A percentile compares a stretch with the other conserved stretches of the same genome.
Evolutionary conservation across 2,888 invertebrate species (phyloP).

Genomic region (Lasioglossum villosulum): DNA sequence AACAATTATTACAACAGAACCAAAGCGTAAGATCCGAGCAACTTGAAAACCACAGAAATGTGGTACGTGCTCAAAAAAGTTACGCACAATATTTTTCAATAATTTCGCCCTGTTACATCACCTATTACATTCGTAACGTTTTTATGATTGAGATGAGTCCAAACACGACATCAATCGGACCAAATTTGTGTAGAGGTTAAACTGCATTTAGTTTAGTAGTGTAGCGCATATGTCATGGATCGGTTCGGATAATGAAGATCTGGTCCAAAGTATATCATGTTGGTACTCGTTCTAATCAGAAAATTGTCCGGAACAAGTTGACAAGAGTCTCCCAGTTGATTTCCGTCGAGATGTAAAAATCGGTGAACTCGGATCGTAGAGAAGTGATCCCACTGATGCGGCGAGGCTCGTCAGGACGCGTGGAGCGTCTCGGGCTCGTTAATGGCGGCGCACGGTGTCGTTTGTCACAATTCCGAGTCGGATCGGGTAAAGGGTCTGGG

Average conservation of each 20-base stretch:
- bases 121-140: neutral
- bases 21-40: neutral
- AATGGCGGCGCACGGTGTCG: slow-evolving; percentile 39
- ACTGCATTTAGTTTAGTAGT: too few species aligned
- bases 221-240: neutral
- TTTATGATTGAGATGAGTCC: neutral
- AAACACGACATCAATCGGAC: neutral
- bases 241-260: neutral
- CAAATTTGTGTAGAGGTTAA: too few species aligned
- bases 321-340: neutral
- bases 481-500: slow-evolving; percentile 39
- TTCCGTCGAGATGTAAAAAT: neutral
- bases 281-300: neutral
- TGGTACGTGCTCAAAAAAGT: neutral
- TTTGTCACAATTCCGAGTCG: slow-evolving; percentile 56
- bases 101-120: neutral
- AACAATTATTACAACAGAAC: neutral
- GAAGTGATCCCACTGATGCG: neutral
- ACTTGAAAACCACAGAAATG: neutral
- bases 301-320: neutral
- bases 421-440: slow-evolving; percentile 44
- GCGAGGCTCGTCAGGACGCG: slow-evolving; percentile 25
- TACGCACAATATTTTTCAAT: neutral
- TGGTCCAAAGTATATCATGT: neutral
- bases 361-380: neutral